Evolutionary conservation across 2,888 invertebrate species (phyloP), one percentile per base, ranked within the genome.

Genomic region (Amphimallon solstitiale): DNA sequence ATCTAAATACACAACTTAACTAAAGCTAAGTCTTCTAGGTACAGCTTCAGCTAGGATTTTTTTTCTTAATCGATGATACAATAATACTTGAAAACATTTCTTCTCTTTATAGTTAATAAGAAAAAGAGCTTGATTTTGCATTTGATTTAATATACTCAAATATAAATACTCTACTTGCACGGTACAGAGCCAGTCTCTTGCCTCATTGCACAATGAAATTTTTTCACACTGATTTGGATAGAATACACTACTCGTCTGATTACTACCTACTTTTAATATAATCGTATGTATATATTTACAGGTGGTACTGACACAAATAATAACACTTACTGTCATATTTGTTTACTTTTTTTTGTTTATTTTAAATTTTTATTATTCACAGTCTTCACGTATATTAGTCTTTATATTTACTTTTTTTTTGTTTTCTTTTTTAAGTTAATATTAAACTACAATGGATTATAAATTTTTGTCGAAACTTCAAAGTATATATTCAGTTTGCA

Each of bases 181-280:
- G 17, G 35, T 59, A 59, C 43, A 45, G 52, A 45, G 64, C 68
- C n/a, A 71, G 71, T 68, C 69, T 71, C 68, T 69, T 67, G 52
- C 67, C 67, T 70, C 71, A 71, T 71, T 71, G 71, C 71, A 71
- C 71, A 71, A 66, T 70, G 65, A 29, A 29, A 29, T 68, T 51
- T 56, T 54, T 52, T 64, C 64, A 64, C 64, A 64, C 64, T 35
- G 37, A 59, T 54, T 29, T 19, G 54, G 38, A 38, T 54, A 38
- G 54, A 63, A 63, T 63, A 40, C 52, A 64, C 64, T 64, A 64
- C 46, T 59, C 15, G 64, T 52, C 35, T 49, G 62, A 40, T 56
- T 46, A 64, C 52, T 64, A 54, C 56, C 23, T 59, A n/a, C 45
- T 29, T 29, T n/a, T 29, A 29, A 29, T 29, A 59, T 59, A 59